phyloP scores from a whole-genome alignment of 2,888 invertebrate species.

The Drosophila rellima region DNA sequence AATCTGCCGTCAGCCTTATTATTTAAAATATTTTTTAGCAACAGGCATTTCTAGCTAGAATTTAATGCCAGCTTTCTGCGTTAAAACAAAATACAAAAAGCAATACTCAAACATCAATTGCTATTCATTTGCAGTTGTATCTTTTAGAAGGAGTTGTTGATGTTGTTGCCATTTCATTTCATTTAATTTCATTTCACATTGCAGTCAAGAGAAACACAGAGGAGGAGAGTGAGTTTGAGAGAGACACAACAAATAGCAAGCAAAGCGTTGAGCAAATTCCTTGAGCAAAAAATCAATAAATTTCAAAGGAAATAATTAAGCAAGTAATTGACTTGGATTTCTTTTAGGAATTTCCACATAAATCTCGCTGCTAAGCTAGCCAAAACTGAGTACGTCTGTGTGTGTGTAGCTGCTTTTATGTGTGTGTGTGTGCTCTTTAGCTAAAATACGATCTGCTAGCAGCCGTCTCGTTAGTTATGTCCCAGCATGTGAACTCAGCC shows the following conservation, averaged over 20 bases:
- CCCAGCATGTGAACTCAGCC: slow-evolving; percentile 63
- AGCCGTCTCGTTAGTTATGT: slow-evolving; percentile 72
- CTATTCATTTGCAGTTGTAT: slow-evolving; percentile 35
- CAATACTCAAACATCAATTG: slow-evolving; percentile 47
- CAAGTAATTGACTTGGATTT: slow-evolving; percentile 83
- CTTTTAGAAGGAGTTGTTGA: slow-evolving; percentile 5
- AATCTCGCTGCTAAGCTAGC: slow-evolving; percentile 79
- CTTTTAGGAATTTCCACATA: slow-evolving; percentile 82
- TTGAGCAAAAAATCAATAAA: slow-evolving; percentile 75
- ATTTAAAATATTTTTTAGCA: background rate
- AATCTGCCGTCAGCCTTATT: background rate
- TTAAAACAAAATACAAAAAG: slow-evolving; percentile 15
- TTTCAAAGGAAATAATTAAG: slow-evolving; percentile 82
- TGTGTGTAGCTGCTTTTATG: slow-evolving; percentile 1
- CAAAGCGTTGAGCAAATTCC: slow-evolving; percentile 67
- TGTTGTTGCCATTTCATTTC: slow-evolving; percentile 42
- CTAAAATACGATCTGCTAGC: slow-evolving; percentile 59
- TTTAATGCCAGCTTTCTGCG: background rate
- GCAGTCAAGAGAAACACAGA: slow-evolving; percentile 27
- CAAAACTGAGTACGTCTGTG: slow-evolving; percentile 29
- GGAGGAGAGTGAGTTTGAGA: slow-evolving; percentile 32
- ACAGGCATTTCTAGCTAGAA: background rate
- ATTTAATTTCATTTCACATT: slow-evolving; percentile 56
- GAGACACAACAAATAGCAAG: slow-evolving; percentile 65
- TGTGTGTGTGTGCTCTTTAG: slow-evolving; percentile 23